A percentile compares a stretch with the other conserved stretches of the same genome.
Evolutionary conservation across 64 coral and sea anemone species (phyloP).

Genomic region (Cladopsammia gracilis): DNA sequence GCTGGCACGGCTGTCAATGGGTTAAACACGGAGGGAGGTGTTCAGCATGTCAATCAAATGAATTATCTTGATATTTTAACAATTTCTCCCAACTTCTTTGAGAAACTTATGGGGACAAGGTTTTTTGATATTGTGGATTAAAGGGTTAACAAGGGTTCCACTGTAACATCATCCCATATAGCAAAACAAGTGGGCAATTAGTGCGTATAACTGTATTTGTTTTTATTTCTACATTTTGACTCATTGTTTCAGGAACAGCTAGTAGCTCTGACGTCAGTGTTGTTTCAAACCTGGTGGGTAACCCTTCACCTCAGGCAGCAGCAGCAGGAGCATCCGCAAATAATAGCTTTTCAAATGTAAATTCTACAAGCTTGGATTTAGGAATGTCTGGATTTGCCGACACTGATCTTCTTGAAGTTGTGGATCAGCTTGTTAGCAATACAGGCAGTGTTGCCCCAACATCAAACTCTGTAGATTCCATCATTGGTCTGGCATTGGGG

Average conservation of each 20-base stretch:
- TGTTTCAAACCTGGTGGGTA: background rate
- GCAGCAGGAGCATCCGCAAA: background rate
- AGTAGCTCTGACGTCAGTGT: background rate
- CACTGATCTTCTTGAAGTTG: constrained; percentile 37
- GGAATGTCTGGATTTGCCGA: constrained; percentile 10
- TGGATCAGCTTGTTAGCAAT: constrained; percentile 25
- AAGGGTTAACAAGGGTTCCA: too few species aligned
- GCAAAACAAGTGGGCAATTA: too few species aligned
- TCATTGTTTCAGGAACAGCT: background rate
- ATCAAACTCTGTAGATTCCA: constrained; percentile 44
- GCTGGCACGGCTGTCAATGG: too few species aligned
- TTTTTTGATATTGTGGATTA: too few species aligned
- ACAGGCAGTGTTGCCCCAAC: constrained; percentile 8
- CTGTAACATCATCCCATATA: too few species aligned
- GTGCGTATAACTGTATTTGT: too few species aligned
- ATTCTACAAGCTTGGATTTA: background rate
- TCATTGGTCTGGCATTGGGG: constrained; percentile 40
- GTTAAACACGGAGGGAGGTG: too few species aligned
- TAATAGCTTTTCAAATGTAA: background rate
- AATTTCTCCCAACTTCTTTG: too few species aligned
- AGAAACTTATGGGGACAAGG: too few species aligned
- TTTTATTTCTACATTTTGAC: too few species aligned
- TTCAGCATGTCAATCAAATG: too few species aligned
- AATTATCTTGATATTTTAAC: too few species aligned
- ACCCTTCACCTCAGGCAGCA: background rate